Evolutionary conservation across 30 jellyfish, hydroid and myxozoan genomes (phyloP).

Genomic region (Rhopilema esculentum): DNA sequence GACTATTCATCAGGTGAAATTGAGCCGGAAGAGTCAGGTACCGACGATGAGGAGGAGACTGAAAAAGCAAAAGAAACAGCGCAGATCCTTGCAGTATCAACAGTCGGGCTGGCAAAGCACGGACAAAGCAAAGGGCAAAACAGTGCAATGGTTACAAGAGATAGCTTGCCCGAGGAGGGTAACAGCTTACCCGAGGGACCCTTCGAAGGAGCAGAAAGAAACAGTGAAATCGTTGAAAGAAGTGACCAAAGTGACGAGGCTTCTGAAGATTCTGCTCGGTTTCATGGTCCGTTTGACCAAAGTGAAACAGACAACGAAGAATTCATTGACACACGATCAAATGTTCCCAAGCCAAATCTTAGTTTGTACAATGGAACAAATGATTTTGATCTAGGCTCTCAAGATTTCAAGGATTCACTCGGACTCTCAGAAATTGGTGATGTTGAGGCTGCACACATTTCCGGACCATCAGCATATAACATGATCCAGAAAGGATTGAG

Average conservation of each 20-base stretch:
- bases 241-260: conserved; percentile 15
- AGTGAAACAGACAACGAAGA: conserved; percentile 29
- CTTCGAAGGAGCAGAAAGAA: neutral
- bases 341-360: conserved; percentile 37
- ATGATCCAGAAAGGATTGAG: conserved; percentile 13
- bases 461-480: conserved; percentile 70
- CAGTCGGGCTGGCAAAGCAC: conserved; percentile 26
- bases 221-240: neutral
- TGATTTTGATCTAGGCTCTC: conserved; percentile 19
- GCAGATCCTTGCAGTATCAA: conserved; percentile 57
- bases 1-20: conserved; percentile 51
- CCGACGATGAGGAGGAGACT: conserved; percentile 64
- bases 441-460: conserved; percentile 48
- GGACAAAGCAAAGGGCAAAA: neutral
- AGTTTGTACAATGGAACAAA: conserved; percentile 54
- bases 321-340: conserved; percentile 21
- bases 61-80: conserved; percentile 73
- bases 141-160: neutral
- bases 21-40: conserved; percentile 38
- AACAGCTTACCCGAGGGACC: neutral
- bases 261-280: neutral
- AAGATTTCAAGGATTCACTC: conserved; percentile 32
- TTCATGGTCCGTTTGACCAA: neutral
- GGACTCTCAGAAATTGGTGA: conserved; percentile 37
- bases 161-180: neutral